Evolutionary conservation across 2,888 invertebrate genomes (phyloP).

Genomic region (Hedya salicella): DNA sequence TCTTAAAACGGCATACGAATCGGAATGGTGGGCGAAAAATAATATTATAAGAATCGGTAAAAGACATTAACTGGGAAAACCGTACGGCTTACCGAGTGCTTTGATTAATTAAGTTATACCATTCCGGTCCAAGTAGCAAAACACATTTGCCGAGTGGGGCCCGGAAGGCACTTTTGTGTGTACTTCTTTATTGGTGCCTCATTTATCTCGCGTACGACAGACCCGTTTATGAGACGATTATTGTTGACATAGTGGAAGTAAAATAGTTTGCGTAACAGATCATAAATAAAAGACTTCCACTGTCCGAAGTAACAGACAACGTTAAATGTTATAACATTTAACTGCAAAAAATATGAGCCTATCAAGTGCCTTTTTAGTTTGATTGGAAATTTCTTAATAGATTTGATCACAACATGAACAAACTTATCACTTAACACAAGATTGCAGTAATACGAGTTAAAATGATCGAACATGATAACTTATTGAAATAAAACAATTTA

Average conservation of each 20-base stretch:
- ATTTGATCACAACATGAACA: too few relatives aligned
- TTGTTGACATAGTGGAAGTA: background rate
- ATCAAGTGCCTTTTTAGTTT: too few relatives aligned
- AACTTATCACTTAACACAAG: too few relatives aligned
- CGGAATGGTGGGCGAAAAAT: conserved; percentile 23
- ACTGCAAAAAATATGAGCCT: too few relatives aligned
- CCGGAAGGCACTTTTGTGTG: conserved; percentile 35
- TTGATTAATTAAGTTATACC: conserved; percentile 43
- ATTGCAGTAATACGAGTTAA: too few relatives aligned
- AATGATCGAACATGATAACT: too few relatives aligned
- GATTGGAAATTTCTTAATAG: too few relatives aligned
- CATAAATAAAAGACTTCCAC: too few relatives aligned
- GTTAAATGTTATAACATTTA: too few relatives aligned
- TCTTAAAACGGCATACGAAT: conserved; percentile 17
- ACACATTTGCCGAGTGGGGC: conserved; percentile 33
- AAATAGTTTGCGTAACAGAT: too few relatives aligned
- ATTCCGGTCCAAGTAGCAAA: conserved; percentile 34
- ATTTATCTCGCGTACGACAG: conserved; percentile 40
- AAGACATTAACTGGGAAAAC: conserved; percentile 40
- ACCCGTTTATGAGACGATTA: conserved; percentile 16
- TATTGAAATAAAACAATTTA: too few relatives aligned
- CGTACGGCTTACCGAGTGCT: conserved; percentile 41
- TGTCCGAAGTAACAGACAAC: too few relatives aligned
- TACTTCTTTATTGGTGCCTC: conserved; percentile 34
- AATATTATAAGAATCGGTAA: conserved; percentile 33